phyloP scores from a whole-genome alignment of 2,113 vertebrate genomes.

The Eurypyga helias region DNA sequence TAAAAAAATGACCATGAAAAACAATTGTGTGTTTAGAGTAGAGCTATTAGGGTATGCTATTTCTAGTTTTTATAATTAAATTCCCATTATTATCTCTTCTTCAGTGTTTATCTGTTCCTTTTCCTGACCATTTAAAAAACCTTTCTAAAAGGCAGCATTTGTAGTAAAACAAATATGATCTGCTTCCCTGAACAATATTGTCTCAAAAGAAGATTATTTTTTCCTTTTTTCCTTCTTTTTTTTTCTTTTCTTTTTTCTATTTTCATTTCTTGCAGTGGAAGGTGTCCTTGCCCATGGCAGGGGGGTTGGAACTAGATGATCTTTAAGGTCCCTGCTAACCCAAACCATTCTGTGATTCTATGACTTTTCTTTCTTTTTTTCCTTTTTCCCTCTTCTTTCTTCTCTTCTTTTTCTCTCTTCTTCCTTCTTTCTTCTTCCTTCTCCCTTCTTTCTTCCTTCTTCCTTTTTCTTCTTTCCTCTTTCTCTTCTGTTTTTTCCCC shows the following conservation, averaged over 20 bases:
- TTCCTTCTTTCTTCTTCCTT: not conserved
- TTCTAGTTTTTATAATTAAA: conserved; percentile 35
- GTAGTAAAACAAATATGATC: not conserved
- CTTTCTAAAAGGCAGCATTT: not conserved
- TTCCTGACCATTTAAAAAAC: not conserved
- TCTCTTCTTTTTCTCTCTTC: rapidly evolving
- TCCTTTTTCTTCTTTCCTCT: rapidly evolving
- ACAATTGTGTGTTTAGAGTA: conserved; percentile 30
- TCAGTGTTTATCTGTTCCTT: not conserved
- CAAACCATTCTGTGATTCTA: too few species aligned
- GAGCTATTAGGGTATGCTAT: not conserved
- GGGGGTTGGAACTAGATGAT: too few species aligned
- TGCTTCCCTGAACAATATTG: not conserved
- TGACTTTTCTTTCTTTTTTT: too few species aligned
- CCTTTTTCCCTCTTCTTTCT: too few species aligned
- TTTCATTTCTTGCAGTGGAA: too few species aligned
- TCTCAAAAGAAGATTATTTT: not conserved
- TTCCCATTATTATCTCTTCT: not conserved
- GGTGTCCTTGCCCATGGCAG: too few species aligned
- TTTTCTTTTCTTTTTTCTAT: rapidly evolving
- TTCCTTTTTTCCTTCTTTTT: too few species aligned
- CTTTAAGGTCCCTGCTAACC: too few species aligned
- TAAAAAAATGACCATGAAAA: conserved; percentile 33
- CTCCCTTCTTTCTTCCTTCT: rapidly evolving
- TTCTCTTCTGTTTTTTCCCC: rapidly evolving